These are phyloP conservation scores for Chitala chitala DNA, from an alignment of 2,113 vertebrate species.

Conservation along the genomic window DNA sequence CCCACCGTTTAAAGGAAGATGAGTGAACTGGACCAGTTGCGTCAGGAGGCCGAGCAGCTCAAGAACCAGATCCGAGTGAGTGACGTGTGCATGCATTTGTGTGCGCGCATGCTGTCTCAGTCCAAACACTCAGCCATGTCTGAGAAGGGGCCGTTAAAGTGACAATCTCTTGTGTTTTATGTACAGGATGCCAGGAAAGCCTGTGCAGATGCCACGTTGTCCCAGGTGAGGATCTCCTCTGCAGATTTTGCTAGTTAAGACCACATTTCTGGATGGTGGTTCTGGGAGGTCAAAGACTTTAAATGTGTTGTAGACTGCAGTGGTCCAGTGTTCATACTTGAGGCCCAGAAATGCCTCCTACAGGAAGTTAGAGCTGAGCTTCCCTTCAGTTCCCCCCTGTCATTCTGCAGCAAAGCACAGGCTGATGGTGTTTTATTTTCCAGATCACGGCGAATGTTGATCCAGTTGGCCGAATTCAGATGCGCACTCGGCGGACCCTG, in stretches of 20 bases:
- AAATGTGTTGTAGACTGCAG: too few relatives aligned
- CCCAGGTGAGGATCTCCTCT: slow-evolving; percentile 73
- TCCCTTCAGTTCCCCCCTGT: neutral
- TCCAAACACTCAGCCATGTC: neutral
- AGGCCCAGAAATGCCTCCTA: too few relatives aligned
- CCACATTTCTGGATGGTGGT: too few relatives aligned
- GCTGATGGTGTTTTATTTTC: slow-evolving; percentile 24
- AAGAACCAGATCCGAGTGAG: slow-evolving; percentile 97
- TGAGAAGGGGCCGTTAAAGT: neutral
- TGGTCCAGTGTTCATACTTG: too few relatives aligned
- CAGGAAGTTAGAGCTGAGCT: too few relatives aligned
- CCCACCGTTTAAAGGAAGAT: slow-evolving; percentile 81
- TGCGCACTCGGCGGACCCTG: slow-evolving; percentile 96
- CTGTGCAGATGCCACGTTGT: slow-evolving; percentile 90
- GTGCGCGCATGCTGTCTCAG: neutral
- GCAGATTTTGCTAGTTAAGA: neutral
- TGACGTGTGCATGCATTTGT: slow-evolving; percentile 35
- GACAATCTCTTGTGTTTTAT: neutral
- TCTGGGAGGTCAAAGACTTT: too few relatives aligned
- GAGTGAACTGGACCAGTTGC: slow-evolving; percentile 98
- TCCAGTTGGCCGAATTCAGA: slow-evolving; percentile 96
- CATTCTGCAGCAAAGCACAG: neutral
- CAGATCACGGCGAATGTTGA: slow-evolving; percentile 98
- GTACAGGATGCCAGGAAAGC: slow-evolving; percentile 71
- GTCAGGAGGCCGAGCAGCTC: slow-evolving; percentile 98